A percentile compares a stretch with the other conserved stretches of the same genome.
Conservation (phyloP, 2,797 vertebrate genomes). For the Poecilia picta region DNA sequence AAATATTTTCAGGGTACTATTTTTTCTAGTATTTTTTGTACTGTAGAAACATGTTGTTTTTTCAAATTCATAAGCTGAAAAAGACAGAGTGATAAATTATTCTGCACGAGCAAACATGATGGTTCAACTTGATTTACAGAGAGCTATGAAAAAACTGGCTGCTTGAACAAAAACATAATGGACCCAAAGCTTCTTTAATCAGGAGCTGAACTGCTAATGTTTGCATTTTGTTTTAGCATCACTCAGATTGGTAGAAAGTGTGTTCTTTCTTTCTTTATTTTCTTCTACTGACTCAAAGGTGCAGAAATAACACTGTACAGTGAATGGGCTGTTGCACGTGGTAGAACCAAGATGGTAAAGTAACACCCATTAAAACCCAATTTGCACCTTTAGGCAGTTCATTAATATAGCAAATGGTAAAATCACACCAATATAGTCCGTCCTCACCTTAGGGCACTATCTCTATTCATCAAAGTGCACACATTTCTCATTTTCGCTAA, state of each 20-base stretch:
- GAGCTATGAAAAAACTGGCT: conserved; percentile 48
- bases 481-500: conserved; percentile 84
- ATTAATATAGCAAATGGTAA: conserved; percentile 92
- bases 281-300: conserved; percentile 54
- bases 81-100: conserved; percentile 42
- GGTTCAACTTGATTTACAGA: conserved; percentile 57
- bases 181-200: conserved; percentile 84
- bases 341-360: conserved; percentile 83
- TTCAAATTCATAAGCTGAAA: conserved; percentile 31
- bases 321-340: conserved; percentile 71
- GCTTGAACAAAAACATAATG: conserved; percentile 60
- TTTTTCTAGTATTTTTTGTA: conserved; percentile 37
- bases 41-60: conserved; percentile 20
- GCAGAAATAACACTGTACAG: conserved; percentile 77
- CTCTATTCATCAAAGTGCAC: conserved; percentile 80
- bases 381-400: conserved; percentile 98
- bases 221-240: conserved; percentile 78
- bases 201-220: conserved; percentile 82
- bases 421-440: conserved; percentile 85
- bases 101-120: conserved; percentile 34
- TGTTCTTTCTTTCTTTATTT: conserved; percentile 72
- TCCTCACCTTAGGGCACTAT: conserved; percentile 87
- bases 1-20: conserved; percentile 18
- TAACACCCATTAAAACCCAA: conserved; percentile 99
- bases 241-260: conserved; percentile 82